Base-by-base conservation (phyloP, 2,113 vertebrate species). In the Colistium nudipinnis region DNA sequence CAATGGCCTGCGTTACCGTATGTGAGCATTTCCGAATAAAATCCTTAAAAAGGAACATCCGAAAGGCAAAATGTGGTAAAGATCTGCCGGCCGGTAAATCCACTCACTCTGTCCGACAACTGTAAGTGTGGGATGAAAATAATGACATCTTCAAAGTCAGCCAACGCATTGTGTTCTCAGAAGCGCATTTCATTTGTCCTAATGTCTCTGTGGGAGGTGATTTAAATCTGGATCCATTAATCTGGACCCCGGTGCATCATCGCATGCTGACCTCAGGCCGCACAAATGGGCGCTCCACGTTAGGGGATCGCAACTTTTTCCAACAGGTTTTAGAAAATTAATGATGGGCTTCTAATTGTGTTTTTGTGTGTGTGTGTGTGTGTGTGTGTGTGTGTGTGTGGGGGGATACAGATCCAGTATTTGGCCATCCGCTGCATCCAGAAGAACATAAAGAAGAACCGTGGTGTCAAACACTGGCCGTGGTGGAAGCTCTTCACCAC, bases 361-460 rank as follows among this genome's bases (percentile, higher is more conserved):
- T 7, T 48, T 51, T 13, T 13, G 44, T 24, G n/a, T n/a, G n/a
- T n/a, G n/a, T n/a, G n/a, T n/a, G n/a, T 9, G 6, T 11, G 24
- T 45, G 7, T 52, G 45, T 31, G 5, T 52, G 2, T 57, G 22
- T 53, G 20, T 65, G 10, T 75, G 30, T 72, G 22, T 41, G 20
- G 20, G n/a, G n/a, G n/a, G n/a, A n/a, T n/a, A 71, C 92, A 98
- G 97, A 96, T 98, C 84, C 97, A 98, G 87, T 93, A 98, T 89
- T 80, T 99, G 91, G 97, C 97, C 20, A 98, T 99, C 70, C 96
- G 96, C 65, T 99, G 97, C 20, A 96, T 99, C 63, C 97, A 98
- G 94, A 98, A 98, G 92, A 98, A 99, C 92, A 97, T 98, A 61
- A 94, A 96, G 92, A 98, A 98, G 92, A 99, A 98, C 84, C 93